Evolutionary conservation across 2,797 vertebrate species (phyloP).

Genomic region (Manis javanica): DNA sequence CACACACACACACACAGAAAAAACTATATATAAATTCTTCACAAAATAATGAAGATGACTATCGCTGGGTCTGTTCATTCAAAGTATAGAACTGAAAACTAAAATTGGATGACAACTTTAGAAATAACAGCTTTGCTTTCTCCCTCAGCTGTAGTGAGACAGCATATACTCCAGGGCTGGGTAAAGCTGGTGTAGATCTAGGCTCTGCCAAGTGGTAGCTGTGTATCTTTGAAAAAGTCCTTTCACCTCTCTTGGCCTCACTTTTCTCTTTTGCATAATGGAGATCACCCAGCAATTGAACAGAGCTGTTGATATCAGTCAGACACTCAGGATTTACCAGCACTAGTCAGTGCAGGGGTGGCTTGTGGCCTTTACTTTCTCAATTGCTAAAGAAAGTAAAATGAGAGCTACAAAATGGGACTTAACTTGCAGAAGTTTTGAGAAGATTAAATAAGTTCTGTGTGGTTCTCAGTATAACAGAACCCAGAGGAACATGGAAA

Average conservation of each 20-base stretch:
- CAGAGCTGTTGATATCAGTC: too few species aligned
- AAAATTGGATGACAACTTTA: background rate
- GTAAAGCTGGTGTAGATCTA: background rate
- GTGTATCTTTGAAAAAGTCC: background rate
- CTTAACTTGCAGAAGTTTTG: background rate
- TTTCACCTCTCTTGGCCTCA: background rate
- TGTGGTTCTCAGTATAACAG: accelerated
- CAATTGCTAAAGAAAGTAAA: too few species aligned
- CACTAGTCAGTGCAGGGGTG: background rate
- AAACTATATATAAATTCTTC: background rate
- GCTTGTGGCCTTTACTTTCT: background rate
- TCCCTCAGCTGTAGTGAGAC: background rate
- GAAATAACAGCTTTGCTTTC: background rate
- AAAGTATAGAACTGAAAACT: background rate
- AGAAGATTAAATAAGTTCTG: background rate
- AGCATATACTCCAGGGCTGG: background rate
- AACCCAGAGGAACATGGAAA: background rate
- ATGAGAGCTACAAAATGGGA: background rate
- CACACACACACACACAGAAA: background rate
- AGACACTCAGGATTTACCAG: background rate
- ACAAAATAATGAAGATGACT: background rate
- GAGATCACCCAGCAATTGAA: background rate
- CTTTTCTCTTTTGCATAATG: background rate
- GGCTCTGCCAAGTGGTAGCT: background rate
- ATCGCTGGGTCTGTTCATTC: background rate